Conservation (phyloP, 2,113 vertebrate genomes). For the Chamaetylas fuelleborni region DNA sequence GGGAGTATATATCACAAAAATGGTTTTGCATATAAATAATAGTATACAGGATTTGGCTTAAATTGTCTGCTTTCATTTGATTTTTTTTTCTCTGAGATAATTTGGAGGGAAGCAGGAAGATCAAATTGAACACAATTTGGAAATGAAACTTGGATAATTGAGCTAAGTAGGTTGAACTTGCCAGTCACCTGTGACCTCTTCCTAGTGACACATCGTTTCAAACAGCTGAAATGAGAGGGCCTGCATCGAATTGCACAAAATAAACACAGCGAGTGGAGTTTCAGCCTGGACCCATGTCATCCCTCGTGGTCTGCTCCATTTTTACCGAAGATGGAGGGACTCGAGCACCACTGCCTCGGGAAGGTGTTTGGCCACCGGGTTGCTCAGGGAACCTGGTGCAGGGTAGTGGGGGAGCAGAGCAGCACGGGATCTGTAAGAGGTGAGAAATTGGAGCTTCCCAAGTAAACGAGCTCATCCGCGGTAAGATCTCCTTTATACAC, state of each 20-base stretch:
- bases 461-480: not conserved
- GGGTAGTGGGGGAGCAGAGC: not conserved
- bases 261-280: not conserved
- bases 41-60: constrained; percentile 26
- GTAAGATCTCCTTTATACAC: not conserved
- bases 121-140: constrained; percentile 69
- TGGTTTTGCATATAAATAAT: constrained; percentile 62
- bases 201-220: constrained; percentile 41
- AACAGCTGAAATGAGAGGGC: constrained; percentile 3
- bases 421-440: not conserved
- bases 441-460: fast-evolving
- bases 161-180: constrained; percentile 70
- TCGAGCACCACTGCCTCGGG: not conserved
- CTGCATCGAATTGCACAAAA: not conserved
- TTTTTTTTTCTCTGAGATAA: constrained; percentile 26
- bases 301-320: not conserved
- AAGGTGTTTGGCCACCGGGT: not conserved
- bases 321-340: not conserved
- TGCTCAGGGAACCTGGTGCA: fast-evolving
- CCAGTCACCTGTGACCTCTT: constrained; percentile 68
- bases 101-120: constrained; percentile 57
- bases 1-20: constrained; percentile 48
- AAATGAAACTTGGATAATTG: constrained; percentile 73
- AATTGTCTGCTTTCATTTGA: constrained; percentile 57
- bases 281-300: not conserved